Evolutionary conservation across 2,888 invertebrate genomes (phyloP), one percentile per base, ranked within the genome.

Genomic region (Priocnemis perturbator): DNA sequence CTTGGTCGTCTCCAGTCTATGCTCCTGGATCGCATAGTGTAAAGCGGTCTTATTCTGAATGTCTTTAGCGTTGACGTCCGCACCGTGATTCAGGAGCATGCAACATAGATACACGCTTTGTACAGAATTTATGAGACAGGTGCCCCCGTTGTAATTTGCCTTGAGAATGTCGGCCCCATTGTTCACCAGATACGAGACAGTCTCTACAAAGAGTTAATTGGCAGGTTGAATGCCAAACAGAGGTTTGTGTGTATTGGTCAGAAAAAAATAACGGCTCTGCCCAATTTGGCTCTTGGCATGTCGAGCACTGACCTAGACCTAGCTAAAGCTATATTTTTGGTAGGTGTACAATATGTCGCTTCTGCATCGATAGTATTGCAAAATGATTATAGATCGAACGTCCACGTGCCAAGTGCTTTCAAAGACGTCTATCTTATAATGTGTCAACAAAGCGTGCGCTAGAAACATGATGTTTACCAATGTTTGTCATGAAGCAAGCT

Each of bases 101-200:
- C 93, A 92, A 89, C 97, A 97, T 59, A 98, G 91, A 67, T 93
- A 92, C 69, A 93, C 93, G 81, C 95, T 95, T 90, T 97, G 97
- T 75, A 97, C 97, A 0, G 96, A 95, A 90, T 98, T 98, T 82
- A 98, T 97, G 73, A 98, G 91, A 89, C 97, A 97, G 0, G 97
- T 97, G 69, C 97, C 97, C 67, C 97, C 97, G 90, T 96, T 96
- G 88, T 95, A 95, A 90, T 97, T 97, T 4, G 97, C 93, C 79
- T 93, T 93, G 81, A 94, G 93, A 78, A 96, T 93, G 89, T 96
- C 94, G n/a, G 96, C 96, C 71, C 95, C 95, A 87, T 94, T 93
- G 85, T 93, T 91, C 59, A 95, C 94, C 78, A 96, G 91, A 89
- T 92, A 94, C 78, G 93, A 92, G 64, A 96, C 96, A 87, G 90